These are phyloP conservation scores for Leptopterna dolabrata DNA, from an alignment of 2,888 invertebrate genomes.

Conservation along the genomic window DNA sequence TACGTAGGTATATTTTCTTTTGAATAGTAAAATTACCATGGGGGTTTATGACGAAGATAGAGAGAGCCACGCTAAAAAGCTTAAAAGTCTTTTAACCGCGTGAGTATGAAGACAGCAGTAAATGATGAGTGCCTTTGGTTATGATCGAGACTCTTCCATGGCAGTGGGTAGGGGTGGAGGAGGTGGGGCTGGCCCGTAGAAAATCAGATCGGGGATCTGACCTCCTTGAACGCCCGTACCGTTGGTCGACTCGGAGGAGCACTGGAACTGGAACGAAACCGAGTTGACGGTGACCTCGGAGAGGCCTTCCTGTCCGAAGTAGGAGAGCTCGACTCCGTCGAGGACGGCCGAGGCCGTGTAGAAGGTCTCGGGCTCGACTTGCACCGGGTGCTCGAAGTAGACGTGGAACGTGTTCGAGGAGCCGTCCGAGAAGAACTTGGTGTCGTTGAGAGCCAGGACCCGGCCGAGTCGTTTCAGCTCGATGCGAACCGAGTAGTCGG, in stretches of 20 bases:
- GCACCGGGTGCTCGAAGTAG: slow-evolving; percentile 80
- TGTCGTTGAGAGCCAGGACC: slow-evolving; percentile 89
- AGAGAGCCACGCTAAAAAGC: not conserved
- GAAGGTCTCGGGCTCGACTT: slow-evolving; percentile 92
- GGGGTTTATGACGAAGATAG: not conserved
- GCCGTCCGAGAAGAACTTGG: slow-evolving; percentile 95
- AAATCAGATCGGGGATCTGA: slow-evolving; percentile 96
- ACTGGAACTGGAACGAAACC: slow-evolving; percentile 97
- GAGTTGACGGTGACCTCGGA: slow-evolving; percentile 93
- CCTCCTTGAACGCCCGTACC: slow-evolving; percentile 98
- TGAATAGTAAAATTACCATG: not conserved
- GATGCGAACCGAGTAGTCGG: slow-evolving; percentile 94
- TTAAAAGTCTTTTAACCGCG: not conserved
- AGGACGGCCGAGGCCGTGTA: slow-evolving; percentile 96
- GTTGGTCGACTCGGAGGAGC: slow-evolving; percentile 96
- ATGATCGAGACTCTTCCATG: slow-evolving; percentile 11
- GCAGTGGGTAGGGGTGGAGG: slow-evolving; percentile 29
- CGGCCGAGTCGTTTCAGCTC: slow-evolving; percentile 91
- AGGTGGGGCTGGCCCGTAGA: slow-evolving; percentile 81
- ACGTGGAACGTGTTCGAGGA: slow-evolving; percentile 96
- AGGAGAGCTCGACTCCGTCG: slow-evolving; percentile 93
- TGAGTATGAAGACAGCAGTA: not conserved
- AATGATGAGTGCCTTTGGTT: not conserved
- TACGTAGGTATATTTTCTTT: too few species aligned
- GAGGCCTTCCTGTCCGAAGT: slow-evolving; percentile 97